These are phyloP conservation scores for Brenthis daphne DNA, from an alignment of 2,888 invertebrate genomes.

Conservation along the genomic window DNA sequence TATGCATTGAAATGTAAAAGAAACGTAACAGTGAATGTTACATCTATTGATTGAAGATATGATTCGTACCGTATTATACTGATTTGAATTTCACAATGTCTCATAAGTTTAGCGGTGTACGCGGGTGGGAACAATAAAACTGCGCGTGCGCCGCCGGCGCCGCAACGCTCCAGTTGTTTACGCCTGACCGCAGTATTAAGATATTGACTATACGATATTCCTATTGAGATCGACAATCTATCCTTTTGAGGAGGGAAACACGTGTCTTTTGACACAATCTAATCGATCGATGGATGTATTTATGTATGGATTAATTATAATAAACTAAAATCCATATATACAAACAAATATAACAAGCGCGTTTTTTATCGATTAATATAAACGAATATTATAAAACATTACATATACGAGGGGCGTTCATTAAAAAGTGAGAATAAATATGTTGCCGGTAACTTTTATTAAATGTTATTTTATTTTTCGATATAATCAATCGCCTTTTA, in stretches of 20 bases:
- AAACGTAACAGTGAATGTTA: slow-evolving; percentile 27
- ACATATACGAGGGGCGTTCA: no score
- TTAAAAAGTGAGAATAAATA: no score
- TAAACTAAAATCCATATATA: no score
- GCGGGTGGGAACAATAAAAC: slow-evolving; percentile 53
- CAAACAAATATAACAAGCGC: no score
- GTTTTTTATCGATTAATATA: neutral
- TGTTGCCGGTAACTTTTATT: no score
- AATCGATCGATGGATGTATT: no score
- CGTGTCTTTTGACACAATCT: no score
- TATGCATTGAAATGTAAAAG: slow-evolving; percentile 14
- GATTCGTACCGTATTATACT: slow-evolving; percentile 51
- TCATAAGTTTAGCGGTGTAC: slow-evolving; percentile 55
- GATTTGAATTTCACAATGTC: slow-evolving; percentile 68
- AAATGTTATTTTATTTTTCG: no score
- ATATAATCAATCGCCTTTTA: no score
- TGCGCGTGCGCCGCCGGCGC: slow-evolving; percentile 67
- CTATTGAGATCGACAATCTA: neutral
- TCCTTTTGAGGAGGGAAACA: neutral
- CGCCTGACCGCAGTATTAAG: slow-evolving; percentile 48
- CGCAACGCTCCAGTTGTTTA: slow-evolving; percentile 73
- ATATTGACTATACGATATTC: slow-evolving; percentile 25
- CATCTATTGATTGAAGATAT: slow-evolving; percentile 33
- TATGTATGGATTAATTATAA: no score
- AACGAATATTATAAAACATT: neutral